Conservation (phyloP, 2,888 invertebrate genomes). For the Acronicta psi region DNA sequence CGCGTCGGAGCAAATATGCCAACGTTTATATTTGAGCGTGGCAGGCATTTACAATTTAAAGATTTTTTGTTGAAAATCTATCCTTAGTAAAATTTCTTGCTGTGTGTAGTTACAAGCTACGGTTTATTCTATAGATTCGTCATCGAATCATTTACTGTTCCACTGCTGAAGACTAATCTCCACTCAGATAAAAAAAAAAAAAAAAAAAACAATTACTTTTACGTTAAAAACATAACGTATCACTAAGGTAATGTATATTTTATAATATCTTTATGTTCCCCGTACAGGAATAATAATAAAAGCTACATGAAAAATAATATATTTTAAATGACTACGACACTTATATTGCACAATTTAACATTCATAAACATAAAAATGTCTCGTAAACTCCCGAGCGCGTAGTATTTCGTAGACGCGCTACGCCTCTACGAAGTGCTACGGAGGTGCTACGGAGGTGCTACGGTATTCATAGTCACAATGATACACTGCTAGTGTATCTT, state of each 20-base stretch:
- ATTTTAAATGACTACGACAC: not conserved
- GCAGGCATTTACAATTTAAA: slow-evolving; percentile 1
- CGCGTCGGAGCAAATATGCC: slow-evolving; percentile 17
- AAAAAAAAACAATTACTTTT: too few relatives aligned
- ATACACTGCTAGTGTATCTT: slow-evolving; percentile 13
- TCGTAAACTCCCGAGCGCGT: slow-evolving; percentile 19
- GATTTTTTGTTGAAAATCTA: not conserved
- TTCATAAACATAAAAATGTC: slow-evolving; percentile 26
- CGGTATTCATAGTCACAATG: slow-evolving; percentile 15
- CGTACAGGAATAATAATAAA: not conserved
- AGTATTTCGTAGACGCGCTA: slow-evolving; percentile 27
- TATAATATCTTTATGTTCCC: too few relatives aligned
- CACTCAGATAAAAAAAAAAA: too few relatives aligned
- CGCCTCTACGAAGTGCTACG: slow-evolving; percentile 22
- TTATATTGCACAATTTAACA: slow-evolving; percentile 7
- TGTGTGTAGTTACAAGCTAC: too few relatives aligned
- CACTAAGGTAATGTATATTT: not conserved
- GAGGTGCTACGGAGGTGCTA: slow-evolving; percentile 32
- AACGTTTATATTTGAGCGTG: slow-evolving; percentile 20
- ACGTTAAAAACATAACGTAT: too few relatives aligned
- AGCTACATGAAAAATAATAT: not conserved
- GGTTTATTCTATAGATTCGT: too few relatives aligned
- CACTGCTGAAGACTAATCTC: too few relatives aligned
- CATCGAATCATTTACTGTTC: too few relatives aligned
- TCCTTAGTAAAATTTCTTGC: not conserved